Evolutionary conservation across 2,888 invertebrate species (phyloP).

Genomic region (Coenonympha arcania): DNA sequence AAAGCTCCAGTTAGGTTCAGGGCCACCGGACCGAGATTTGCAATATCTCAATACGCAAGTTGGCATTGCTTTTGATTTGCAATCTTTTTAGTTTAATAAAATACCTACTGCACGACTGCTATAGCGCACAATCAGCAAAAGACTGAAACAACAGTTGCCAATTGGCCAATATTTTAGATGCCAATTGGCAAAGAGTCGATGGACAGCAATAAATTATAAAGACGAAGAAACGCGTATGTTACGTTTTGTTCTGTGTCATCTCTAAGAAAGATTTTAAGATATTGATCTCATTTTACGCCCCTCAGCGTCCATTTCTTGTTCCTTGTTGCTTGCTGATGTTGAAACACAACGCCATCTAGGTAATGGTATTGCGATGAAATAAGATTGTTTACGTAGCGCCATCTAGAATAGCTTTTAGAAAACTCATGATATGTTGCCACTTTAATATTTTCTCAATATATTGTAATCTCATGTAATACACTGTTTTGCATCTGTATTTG

Average conservation of each 20-base stretch:
- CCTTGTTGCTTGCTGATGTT: no score
- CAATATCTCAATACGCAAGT: conserved; percentile 3
- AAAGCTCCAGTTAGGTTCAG: conserved; percentile 4
- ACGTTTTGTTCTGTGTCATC: background rate
- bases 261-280: background rate
- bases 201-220: background rate
- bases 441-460: background rate
- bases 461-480: background rate
- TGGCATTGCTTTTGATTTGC: background rate
- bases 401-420: background rate
- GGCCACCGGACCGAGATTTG: conserved; percentile 2
- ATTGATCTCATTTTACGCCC: background rate
- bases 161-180: background rate
- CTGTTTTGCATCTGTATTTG: no score
- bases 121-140: background rate
- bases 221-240: background rate
- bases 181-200: conserved; percentile 3
- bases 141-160: background rate
- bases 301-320: no score
- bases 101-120: background rate
- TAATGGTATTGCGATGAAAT: no score
- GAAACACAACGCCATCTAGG: background rate
- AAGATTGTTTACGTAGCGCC: no score
- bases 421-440: background rate
- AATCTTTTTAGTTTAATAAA: no score